phyloP scores from a whole-genome alignment of 2,888 invertebrate genomes.

The Agrotis exclamationis region DNA sequence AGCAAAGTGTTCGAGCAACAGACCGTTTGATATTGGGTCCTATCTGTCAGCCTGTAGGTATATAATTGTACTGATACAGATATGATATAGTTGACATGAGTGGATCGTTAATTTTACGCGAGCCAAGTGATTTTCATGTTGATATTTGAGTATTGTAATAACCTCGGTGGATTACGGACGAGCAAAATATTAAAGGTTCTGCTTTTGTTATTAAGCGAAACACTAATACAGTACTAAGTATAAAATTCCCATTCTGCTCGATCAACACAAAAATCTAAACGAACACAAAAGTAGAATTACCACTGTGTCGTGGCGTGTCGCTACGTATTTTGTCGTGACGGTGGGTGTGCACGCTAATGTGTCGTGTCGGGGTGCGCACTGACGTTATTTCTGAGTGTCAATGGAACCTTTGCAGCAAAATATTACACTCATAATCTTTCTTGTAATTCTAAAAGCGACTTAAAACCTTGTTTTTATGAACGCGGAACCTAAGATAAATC shows the following conservation, averaged over 20 bases:
- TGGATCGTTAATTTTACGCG: constrained; percentile 4
- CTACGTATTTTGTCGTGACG: neutral
- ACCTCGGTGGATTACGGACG: neutral
- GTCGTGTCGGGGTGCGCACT: neutral
- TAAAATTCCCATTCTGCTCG: neutral
- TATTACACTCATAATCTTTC: too few species aligned
- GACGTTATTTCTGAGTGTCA: neutral
- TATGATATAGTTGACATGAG: constrained; percentile 3
- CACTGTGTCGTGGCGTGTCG: neutral
- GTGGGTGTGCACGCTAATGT: neutral
- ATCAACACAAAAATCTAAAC: neutral
- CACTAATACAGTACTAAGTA: neutral
- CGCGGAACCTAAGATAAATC: too few species aligned
- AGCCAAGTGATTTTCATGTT: constrained; percentile 4
- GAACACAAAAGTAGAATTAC: too few species aligned
- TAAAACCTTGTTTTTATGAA: too few species aligned
- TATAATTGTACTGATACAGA: neutral
- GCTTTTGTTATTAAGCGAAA: neutral
- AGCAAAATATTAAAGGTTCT: too few species aligned
- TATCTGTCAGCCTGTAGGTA: neutral
- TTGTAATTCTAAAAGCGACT: too few species aligned
- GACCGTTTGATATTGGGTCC: constrained; percentile 11
- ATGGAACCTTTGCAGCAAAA: neutral
- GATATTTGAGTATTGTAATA: neutral
- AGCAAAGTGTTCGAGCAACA: constrained; percentile 4